Base-by-base conservation (phyloP, 1,140 invertebrate genomes). In the Psilanteris sp. region DNA sequence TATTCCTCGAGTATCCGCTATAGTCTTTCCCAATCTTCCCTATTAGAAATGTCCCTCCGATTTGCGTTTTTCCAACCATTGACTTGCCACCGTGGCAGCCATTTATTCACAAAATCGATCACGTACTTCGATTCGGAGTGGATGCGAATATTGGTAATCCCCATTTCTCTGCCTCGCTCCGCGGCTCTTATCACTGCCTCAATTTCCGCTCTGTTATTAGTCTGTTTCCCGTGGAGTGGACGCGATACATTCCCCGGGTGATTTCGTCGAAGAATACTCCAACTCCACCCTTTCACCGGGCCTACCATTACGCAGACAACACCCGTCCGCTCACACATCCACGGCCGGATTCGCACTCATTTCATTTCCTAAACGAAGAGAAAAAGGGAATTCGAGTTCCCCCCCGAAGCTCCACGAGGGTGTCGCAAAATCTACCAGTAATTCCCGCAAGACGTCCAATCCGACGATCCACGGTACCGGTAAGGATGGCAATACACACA, bases 31-130 rank as follows among this genome's bases (percentile, higher is more conserved):
- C 41, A 46, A 16, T 29, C 24, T 0, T 18, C 14, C 0, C 14
- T 13, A 7, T 46, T 24, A 0, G 26, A 2, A 4, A 31, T 15
- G 13, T 8, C 7, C 9, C 18, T 46, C 0, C n/a, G 0, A 5
- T 31, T 46, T 8, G 41, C 24, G 11, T 29, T 46, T 10, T 10
- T 29, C 41, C 41, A 46, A 8, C 14, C 15, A 2, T 31, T 29
- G 0, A 1, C 10, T 7, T 4, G 2, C 41, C 41, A 46, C 1
- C 2, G 1, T 0, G 26, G 3, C 6, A 4, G 24, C 26, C 26
- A 31, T 5, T 2, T 0, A 7, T 31, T 9, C 1, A 29, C 1
- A 9, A 11, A 9, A 8, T 46, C 9, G 0, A 16, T 5, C 0
- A 46, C 22, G 6, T 1, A 8, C 4, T n/a, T 24, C 4, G 39